Evolutionary conservation across 2,113 vertebrate genomes (phyloP).

Genomic region (Chaetops frenatus): DNA sequence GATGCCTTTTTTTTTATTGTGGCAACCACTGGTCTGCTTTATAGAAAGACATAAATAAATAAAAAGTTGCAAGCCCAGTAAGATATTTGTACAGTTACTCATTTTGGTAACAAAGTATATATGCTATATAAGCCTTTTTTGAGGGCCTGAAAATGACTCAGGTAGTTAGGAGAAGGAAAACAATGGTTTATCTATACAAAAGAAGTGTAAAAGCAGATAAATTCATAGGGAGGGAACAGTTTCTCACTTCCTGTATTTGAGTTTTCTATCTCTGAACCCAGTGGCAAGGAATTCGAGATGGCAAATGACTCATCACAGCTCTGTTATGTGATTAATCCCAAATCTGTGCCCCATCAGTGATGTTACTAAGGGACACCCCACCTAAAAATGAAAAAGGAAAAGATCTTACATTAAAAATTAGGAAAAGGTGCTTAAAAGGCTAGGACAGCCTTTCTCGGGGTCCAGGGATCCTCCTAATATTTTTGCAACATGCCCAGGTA

Average conservation of each 20-base stretch:
- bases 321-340: rapidly evolving
- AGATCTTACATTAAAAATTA: neutral
- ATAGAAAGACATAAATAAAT: conserved; percentile 5
- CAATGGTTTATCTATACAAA: neutral
- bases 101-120: neutral
- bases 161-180: neutral
- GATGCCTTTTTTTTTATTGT: neutral
- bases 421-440: neutral
- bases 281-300: neutral
- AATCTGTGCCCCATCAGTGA: neutral
- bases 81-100: neutral
- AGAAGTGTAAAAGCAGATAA: neutral
- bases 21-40: neutral
- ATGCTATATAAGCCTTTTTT: neutral
- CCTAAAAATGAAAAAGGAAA: neutral
- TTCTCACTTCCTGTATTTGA: neutral
- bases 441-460: neutral
- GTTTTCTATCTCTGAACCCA: neutral
- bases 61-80: neutral
- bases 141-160: neutral
- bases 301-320: conserved; percentile 5
- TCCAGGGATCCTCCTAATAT: neutral
- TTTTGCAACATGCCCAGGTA: neutral
- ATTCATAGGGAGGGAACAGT: neutral
- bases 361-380: neutral